Percentiles rank a stretch among this genome's conserved stretches.
These are phyloP conservation scores for Syngnathoides biaculeatus DNA, from an alignment of 2,113 vertebrate species.

Conservation along the genomic window DNA sequence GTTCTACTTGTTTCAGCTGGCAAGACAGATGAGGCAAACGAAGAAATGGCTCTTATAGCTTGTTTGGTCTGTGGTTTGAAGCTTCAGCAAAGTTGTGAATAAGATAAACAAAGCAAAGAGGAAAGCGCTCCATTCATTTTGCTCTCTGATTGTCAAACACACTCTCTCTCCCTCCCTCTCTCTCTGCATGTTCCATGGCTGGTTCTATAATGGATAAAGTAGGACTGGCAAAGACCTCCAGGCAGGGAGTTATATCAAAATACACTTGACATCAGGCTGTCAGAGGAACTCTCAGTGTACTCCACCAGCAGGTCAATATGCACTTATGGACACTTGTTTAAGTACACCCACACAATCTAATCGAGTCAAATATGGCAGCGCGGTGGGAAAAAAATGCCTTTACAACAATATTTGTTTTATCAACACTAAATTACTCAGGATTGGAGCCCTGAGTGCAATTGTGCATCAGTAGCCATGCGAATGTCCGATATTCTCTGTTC, in stretches of 20 bases:
- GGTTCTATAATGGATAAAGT: conserved; percentile 50
- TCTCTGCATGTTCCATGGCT: conserved; percentile 22
- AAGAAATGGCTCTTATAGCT: conserved; percentile 30
- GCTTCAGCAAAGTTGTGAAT: conserved; percentile 29
- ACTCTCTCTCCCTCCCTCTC: not conserved
- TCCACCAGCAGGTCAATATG: conserved; percentile 33
- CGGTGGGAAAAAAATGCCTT: not conserved
- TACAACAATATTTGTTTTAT: not conserved
- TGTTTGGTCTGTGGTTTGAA: conserved; percentile 10
- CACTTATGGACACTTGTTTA: conserved; percentile 34
- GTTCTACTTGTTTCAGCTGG: conserved; percentile 63
- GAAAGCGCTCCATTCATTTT: conserved; percentile 26
- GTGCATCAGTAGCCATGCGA: no score
- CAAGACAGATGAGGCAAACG: conserved; percentile 29
- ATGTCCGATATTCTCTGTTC: no score
- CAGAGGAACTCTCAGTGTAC: conserved; percentile 24
- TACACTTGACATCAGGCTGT: conserved; percentile 21
- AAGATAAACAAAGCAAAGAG: conserved; percentile 30
- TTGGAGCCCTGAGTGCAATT: no score
- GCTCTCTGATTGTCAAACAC: conserved; percentile 9
- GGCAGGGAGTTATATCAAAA: conserved; percentile 45
- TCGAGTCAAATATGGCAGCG: not conserved
- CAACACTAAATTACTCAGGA: no score
- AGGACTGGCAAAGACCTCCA: conserved; percentile 39
- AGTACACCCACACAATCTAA: not conserved